Evolutionary conservation across 2,113 vertebrate genomes (phyloP), one percentile per base, ranked within the genome.

Genomic region (Dasyprocta punctata): DNA sequence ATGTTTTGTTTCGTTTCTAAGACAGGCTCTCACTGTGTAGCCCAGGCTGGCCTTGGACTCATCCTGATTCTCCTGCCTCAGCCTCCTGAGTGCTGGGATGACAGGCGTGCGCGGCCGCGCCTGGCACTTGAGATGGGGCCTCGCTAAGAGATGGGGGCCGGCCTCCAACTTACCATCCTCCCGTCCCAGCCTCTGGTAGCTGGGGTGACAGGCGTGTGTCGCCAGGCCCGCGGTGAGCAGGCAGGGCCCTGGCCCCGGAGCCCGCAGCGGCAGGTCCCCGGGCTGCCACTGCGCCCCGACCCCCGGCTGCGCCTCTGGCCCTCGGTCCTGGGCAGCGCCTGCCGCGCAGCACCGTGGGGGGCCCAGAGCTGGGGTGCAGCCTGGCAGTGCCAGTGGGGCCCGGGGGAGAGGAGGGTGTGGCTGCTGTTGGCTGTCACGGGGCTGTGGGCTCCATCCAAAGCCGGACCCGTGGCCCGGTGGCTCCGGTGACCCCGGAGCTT

Each of bases 261-360:
- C 61, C 30, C 19, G 7, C 52, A 19, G 52, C 36, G 2, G 2
- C 16, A 44, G 49, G 9, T 65, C 36, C 3, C 52, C 33, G 65
- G 47, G 38, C 63, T 16, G 33, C 10, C 3, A 12, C 56, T 26
- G 30, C 17, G 5, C 52, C 36, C 20, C n/a, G n/a, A n/a, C n/a
- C 36, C 13, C 14, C 19, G 60, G 44, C 26, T 44, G 44, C 1
- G 36, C 19, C 36, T 61, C 81, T 80, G 1, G 3, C 41, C 56
- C 54, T 47, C 54, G 17, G 7, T 24, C 44, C 77, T 8, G 61
- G 3, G 33, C 26, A 16, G 2, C 13, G 49, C 36, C 17, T 6
- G 2, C 33, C 22, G 11, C 2, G 22, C 1, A 4, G 52, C 26
- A 30, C 56, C 44, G 1, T 1, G 3, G 0, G 69, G 47, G 38